Evolutionary conservation across 1,140 invertebrate genomes (phyloP).

Genomic region (Aethina tumida): DNA sequence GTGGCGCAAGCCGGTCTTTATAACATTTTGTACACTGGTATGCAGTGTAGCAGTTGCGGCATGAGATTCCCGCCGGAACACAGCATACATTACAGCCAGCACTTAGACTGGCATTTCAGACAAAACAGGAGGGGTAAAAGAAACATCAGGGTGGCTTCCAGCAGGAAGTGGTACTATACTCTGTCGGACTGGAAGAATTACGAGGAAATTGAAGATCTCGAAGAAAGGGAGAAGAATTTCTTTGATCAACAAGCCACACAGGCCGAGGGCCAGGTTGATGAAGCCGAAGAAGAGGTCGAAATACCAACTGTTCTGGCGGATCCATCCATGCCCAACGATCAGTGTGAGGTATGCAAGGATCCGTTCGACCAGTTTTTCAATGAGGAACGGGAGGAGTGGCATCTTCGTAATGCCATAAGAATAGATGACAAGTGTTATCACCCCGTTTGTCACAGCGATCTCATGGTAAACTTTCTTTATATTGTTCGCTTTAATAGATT

Average conservation of each 20-base stretch:
- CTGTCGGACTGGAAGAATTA: constrained; percentile 88
- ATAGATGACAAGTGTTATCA: constrained; percentile 77
- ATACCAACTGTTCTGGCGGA: constrained; percentile 53
- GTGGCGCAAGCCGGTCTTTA: constrained; percentile 59
- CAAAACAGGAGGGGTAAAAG: constrained; percentile 84
- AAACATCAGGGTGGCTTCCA: constrained; percentile 69
- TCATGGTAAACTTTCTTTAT: constrained; percentile 60
- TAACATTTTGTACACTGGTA: constrained; percentile 65
- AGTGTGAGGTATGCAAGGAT: constrained; percentile 84
- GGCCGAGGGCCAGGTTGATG: constrained; percentile 36
- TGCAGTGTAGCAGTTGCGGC: constrained; percentile 92
- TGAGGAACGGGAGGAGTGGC: constrained; percentile 94
- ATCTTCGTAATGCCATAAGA: constrained; percentile 70
- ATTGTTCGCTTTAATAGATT: neutral
- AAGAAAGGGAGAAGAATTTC: constrained; percentile 84
- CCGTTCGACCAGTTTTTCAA: constrained; percentile 89
- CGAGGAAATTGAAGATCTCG: constrained; percentile 87
- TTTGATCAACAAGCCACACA: constrained; percentile 62
- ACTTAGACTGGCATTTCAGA: constrained; percentile 95
- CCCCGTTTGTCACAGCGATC: constrained; percentile 84
- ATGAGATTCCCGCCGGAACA: constrained; percentile 80
- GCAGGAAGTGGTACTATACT: constrained; percentile 82
- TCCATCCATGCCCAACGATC: constrained; percentile 43
- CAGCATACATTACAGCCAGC: constrained; percentile 80
- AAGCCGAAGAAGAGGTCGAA: constrained; percentile 41